Base-by-base conservation (phyloP, 1,140 invertebrate genomes). In the Eurosta solidaginis region DNA sequence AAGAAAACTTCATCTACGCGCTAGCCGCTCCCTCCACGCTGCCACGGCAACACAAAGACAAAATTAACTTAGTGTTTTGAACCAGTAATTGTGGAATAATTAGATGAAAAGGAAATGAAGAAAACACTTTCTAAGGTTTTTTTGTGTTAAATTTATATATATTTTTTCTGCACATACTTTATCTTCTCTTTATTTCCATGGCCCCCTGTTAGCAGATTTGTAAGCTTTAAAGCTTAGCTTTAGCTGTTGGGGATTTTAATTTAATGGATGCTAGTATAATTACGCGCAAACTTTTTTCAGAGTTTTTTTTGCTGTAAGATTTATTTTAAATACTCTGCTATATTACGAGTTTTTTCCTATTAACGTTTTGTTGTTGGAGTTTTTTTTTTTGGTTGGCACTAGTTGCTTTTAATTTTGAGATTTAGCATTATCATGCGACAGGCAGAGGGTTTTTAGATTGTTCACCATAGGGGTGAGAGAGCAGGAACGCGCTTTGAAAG, bases 251-350 rank as follows among this genome's bases (percentile, higher is more conserved):
- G 59, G 40, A 29, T 68, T 40, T 68, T 68, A 33, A 68, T 68
- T 68, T 68, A 40, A 36, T 68, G n/a, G 17, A 29, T 40, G 59
- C 59, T 9, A 68, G 17, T 40, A 40, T 68, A 68, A 68, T 68
- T 40, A 40, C 17, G 33, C 10, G 14, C 22, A 29, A 20, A 5
- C 59, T 7, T 42, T 68, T 42, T 68, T 68, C 45, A n/a, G 33
- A 17, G 27, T 33, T 40, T 40, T 68, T 68, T 33, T 68, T 4
- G 59, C 33, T n/a, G 59, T 22, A 68, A 40, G 7, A 68, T 40
- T 68, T 68, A 40, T 20, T 40, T 68, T 68, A 40, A 68, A 68
- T 68, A 33, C 59, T n/a, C n/a, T 68, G 33, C 59, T 36, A 40
- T 68, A 40, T 36, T 17, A 47, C n/a, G 33, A 59, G 2, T n/a